Evolutionary conservation across 2,797 vertebrate genomes (phyloP).

Genomic region (Dipus sagitta): DNA sequence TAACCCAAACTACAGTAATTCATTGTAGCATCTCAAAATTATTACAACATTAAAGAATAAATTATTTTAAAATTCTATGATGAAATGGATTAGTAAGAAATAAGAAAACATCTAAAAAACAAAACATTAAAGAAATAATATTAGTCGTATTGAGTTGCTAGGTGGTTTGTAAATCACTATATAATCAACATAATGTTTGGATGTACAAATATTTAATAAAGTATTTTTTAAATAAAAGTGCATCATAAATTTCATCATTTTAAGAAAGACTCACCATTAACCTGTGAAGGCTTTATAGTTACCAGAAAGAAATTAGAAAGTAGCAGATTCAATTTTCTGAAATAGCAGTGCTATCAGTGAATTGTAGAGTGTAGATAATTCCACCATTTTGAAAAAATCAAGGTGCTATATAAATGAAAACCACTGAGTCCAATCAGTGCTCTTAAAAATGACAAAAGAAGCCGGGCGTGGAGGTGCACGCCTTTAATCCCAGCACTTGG

Average conservation of each 20-base stretch:
- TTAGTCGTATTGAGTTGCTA: neutral
- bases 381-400: neutral
- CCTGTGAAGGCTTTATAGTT: neutral
- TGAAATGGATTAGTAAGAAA: conserved; percentile 15
- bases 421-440: fast-evolving
- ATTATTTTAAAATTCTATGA: conserved; percentile 16
- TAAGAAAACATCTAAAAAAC: conserved; percentile 28
- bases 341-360: neutral
- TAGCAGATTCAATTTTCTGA: neutral
- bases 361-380: fast-evolving
- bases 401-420: neutral
- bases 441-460: conserved; percentile 11
- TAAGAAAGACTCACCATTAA: conserved; percentile 14
- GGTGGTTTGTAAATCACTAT: neutral
- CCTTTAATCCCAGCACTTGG: too few relatives aligned
- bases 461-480: too few relatives aligned
- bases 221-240: neutral
- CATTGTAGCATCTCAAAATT: neutral
- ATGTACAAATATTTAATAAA: neutral
- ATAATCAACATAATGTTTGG: neutral
- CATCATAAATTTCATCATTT: neutral
- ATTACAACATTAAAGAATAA: neutral
- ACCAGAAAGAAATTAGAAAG: neutral
- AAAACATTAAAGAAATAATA: neutral
- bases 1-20: neutral